Base-by-base conservation (phyloP, 2,888 invertebrate species). In the Drosophila niveifrons region DNA sequence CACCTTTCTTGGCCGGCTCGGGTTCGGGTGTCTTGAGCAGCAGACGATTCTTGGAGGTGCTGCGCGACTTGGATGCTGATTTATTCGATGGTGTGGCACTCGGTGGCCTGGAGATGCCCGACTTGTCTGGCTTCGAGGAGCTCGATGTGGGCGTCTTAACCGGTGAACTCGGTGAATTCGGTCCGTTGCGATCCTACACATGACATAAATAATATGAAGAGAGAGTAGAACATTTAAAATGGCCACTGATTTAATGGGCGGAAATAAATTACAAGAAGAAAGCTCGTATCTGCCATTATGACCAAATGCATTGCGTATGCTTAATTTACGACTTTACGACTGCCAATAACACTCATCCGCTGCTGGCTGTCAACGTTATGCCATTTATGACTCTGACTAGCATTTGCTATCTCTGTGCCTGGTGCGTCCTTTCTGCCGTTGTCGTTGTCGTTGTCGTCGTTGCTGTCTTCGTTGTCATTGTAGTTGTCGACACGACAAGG, bases 1-100 rank as follows among this genome's bases (percentile, higher is more conserved):
- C 92, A 96, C 96, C 96, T 93, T 97, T 97, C 92, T 96, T 96
- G 53, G 95, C 94, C 91, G 79, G 93, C 92, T 90, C 93, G 64
- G 94, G 93, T 89, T 96, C 96, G 9, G 96, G 96, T 66, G 96
- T 96, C 92, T 96, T 96, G 53, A 94, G 92, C 36, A 91, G 80
- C 82, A 92, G 82, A 66, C 92, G 90, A 78, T 91, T 92, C 86
- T 92, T 89, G 34, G 93, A 93, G 70, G 92, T 82, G 82, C 92
- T 93, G 72, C 93, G 90, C 46, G 92, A 92, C 75, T 92, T 92
- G 56, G 88, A 76, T 50, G 86, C 76, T 36, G 92, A 93, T 78
- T 93, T 93, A 74, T 90, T 91, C 55, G 93, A 92, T 77, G 93
- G 92, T 72, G 93, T 92, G 78, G 93, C 91, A 82, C 93, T 93